Evolutionary conservation across 2,888 invertebrate species (phyloP).

Genomic region (Trilocha varians): DNA sequence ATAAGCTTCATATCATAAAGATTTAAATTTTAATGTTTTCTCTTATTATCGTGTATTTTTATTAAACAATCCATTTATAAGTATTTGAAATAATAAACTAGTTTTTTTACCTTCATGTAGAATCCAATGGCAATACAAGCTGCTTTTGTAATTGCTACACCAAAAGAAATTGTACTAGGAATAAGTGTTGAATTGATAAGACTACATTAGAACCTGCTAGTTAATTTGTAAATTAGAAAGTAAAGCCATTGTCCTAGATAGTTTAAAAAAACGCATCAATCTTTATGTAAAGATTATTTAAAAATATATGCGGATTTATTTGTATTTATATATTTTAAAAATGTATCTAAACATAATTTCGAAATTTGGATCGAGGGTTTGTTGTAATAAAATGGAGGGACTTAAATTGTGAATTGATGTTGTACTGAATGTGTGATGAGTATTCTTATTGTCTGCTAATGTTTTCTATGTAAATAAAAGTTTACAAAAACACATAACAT

Average conservation of each 20-base stretch:
- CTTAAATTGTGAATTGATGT: constrained; percentile 13
- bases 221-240: neutral
- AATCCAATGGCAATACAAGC: neutral
- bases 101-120: too few relatives aligned
- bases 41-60: neutral
- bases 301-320: too few relatives aligned
- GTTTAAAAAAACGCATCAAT: constrained; percentile 5
- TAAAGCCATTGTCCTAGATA: neutral
- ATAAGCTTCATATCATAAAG: neutral
- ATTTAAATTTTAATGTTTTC: neutral
- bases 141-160: neutral
- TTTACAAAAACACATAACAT: constrained; percentile 22
- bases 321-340: too few relatives aligned
- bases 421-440: constrained; percentile 23
- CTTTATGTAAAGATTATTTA: too few relatives aligned
- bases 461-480: constrained; percentile 59
- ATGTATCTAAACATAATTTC: too few relatives aligned
- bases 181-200: neutral
- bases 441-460: constrained; percentile 36
- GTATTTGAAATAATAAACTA: too few relatives aligned
- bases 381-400: neutral
- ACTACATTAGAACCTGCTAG: neutral
- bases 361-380: too few relatives aligned
- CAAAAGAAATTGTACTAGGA: neutral
- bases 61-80: too few relatives aligned